Conservation (phyloP, 2,888 invertebrate species). For the Hypselothyrea guttata region DNA sequence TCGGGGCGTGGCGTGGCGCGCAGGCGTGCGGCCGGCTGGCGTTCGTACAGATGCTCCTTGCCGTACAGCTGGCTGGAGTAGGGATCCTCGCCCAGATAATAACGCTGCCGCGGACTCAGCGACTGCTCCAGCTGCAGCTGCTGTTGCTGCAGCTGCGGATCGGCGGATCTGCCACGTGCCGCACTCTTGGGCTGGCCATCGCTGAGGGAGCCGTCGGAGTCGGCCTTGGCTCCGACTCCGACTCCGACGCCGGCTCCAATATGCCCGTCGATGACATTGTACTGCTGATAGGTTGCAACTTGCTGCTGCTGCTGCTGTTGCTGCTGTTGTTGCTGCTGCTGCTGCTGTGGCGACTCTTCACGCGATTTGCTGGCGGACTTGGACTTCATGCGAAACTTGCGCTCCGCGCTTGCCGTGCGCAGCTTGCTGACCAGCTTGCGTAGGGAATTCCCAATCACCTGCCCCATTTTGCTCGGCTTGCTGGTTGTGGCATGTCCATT, state of each 20-base stretch:
- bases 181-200: slow-evolving; percentile 41
- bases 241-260: slow-evolving; percentile 57
- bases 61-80: slow-evolving; percentile 92
- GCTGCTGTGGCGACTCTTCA: slow-evolving; percentile 83
- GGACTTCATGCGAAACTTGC: slow-evolving; percentile 85
- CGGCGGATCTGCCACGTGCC: slow-evolving; percentile 47
- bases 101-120: slow-evolving; percentile 87
- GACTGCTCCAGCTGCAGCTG: slow-evolving; percentile 58
- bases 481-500: slow-evolving; percentile 55
- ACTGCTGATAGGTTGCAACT: slow-evolving; percentile 81
- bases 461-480: slow-evolving; percentile 83
- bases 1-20: slow-evolving; percentile 37
- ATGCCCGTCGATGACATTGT: slow-evolving; percentile 82
- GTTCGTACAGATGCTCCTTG: slow-evolving; percentile 91
- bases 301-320: slow-evolving; percentile 42
- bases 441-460: slow-evolving; percentile 90
- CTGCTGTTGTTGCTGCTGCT: slow-evolving; percentile 82
- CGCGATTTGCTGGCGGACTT: slow-evolving; percentile 81
- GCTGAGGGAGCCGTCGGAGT: slow-evolving; percentile 56
- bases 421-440: slow-evolving; percentile 92
- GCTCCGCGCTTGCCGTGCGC: slow-evolving; percentile 88
- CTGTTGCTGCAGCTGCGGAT: slow-evolving; percentile 41
- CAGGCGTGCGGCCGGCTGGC: slow-evolving; percentile 47
- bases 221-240: slow-evolving; percentile 25
- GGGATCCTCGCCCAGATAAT: slow-evolving; percentile 93